Percentiles rank a stretch among this genome's conserved stretches.
These are phyloP conservation scores for Pseudochaenichthys georgianus DNA, from an alignment of 2,797 vertebrate genomes.

Conservation along the genomic window DNA sequence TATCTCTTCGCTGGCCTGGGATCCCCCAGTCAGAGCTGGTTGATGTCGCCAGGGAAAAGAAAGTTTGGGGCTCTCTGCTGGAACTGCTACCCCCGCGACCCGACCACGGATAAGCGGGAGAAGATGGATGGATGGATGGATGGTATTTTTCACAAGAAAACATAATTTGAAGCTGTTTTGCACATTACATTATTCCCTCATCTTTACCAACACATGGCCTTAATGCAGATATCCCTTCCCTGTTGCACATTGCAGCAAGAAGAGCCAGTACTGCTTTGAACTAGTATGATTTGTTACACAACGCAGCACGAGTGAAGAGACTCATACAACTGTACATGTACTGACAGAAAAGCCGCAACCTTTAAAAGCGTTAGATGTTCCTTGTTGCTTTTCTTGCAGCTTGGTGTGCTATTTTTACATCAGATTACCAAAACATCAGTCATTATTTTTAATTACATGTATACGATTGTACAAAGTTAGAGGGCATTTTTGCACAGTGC, in stretches of 20 bases:
- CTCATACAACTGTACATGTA: slow-evolving; percentile 10
- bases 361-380: slow-evolving; percentile 6
- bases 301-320: slow-evolving; percentile 33
- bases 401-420: slow-evolving; percentile 1
- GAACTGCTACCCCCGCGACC: too few relatives aligned
- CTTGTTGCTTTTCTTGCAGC: slow-evolving; percentile 9
- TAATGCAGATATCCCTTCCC: slow-evolving; percentile 20
- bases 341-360: slow-evolving; percentile 24
- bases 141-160: slow-evolving; percentile 14
- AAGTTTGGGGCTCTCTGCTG: too few relatives aligned
- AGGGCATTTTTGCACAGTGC: slow-evolving; percentile 18
- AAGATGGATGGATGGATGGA: too few relatives aligned
- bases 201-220: slow-evolving; percentile 1
- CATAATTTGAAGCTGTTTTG: not conserved
- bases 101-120: too few relatives aligned
- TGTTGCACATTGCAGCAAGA: slow-evolving; percentile 9
- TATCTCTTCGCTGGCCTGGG: too few relatives aligned
- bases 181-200: not conserved
- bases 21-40: too few relatives aligned
- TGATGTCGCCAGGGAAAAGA: too few relatives aligned
- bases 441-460: slow-evolving; percentile 2
- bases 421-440: slow-evolving; percentile 4
- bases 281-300: slow-evolving; percentile 77
- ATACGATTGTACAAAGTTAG: not conserved
- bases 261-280: slow-evolving; percentile 68